Conservation (phyloP, 1,140 invertebrate genomes). For the Cylas formicarius region DNA sequence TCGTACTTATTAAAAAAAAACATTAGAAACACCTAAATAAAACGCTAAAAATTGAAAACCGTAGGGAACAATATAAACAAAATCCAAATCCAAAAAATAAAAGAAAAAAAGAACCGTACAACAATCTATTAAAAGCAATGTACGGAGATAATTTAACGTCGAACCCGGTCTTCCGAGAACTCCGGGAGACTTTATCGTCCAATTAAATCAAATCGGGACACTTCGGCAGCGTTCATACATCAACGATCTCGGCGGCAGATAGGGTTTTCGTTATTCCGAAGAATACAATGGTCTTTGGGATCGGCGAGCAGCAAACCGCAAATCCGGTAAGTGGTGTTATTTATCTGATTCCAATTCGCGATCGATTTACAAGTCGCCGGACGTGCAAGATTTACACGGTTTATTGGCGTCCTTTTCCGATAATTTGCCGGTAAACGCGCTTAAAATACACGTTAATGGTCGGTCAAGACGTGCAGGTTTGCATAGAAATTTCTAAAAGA, state of each 20-base stretch:
- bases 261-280: conserved; percentile 17
- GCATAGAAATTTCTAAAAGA: too few relatives aligned
- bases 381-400: not conserved
- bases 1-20: too few relatives aligned
- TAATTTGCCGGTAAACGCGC: too few relatives aligned
- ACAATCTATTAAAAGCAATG: too few relatives aligned
- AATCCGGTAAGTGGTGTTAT: conserved; percentile 25
- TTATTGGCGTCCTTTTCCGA: not conserved
- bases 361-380: not conserved
- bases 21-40: too few relatives aligned
- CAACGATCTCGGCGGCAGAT: conserved; percentile 28
- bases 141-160: too few relatives aligned
- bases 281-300: conserved; percentile 28
- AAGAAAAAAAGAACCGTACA: too few relatives aligned
- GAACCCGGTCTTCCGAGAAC: conserved; percentile 22
- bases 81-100: too few relatives aligned
- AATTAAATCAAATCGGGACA: conserved; percentile 34
- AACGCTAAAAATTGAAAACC: too few relatives aligned
- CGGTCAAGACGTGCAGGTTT: too few relatives aligned
- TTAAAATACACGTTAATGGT: too few relatives aligned
- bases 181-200: conserved; percentile 30
- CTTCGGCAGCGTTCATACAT: conserved; percentile 31
- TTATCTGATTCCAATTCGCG: conserved; percentile 21
- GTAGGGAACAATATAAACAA: too few relatives aligned
- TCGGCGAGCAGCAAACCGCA: conserved; percentile 19